phyloP scores from a whole-genome alignment of 2,113 vertebrate species.

The Ctenodactylus gundi region DNA sequence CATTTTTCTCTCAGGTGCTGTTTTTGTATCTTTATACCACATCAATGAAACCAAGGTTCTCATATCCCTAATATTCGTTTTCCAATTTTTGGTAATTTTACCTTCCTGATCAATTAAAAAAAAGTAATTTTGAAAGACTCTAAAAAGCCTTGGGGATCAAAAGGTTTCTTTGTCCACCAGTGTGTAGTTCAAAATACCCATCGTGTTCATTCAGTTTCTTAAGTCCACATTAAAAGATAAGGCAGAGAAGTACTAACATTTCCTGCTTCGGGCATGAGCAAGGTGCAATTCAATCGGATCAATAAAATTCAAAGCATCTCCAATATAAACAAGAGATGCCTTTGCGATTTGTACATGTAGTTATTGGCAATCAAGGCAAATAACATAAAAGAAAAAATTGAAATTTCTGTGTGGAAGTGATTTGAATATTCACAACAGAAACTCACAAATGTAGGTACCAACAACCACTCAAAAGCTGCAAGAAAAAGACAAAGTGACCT shows the following conservation, averaged over 20 bases:
- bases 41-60: neutral
- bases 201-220: neutral
- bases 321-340: neutral
- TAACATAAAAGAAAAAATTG: neutral
- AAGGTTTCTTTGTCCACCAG: neutral
- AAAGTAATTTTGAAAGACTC: neutral
- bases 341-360: neutral
- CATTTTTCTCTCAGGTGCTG: neutral
- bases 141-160: neutral
- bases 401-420: neutral
- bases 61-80: neutral
- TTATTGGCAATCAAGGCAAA: neutral
- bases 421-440: conserved; percentile 30
- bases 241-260: neutral
- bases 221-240: neutral
- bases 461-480: neutral
- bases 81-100: neutral
- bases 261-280: neutral
- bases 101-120: conserved; percentile 1
- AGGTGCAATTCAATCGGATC: neutral
- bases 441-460: neutral
- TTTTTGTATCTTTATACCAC: neutral
- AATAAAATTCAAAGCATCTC: conserved; percentile 6
- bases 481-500: neutral
- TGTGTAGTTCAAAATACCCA: neutral